Evolutionary conservation across 2,888 invertebrate genomes (phyloP), one percentile per base, ranked within the genome.

Genomic region (Augochlorella aurata): DNA sequence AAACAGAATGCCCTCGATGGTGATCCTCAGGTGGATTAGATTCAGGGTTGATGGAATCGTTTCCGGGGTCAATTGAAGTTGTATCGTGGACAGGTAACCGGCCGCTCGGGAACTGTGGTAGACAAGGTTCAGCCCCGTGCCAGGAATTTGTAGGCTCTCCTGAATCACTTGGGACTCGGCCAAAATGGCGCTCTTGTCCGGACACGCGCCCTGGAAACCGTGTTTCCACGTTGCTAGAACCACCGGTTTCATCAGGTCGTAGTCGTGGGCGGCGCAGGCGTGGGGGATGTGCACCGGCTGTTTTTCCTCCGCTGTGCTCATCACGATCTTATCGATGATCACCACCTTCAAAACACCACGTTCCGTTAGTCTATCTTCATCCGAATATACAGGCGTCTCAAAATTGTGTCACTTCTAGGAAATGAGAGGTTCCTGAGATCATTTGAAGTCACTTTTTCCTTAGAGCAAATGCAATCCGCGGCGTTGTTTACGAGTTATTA

Each of bases 101-200:
- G 98, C 97, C 0, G 98, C 98, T 89, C 99, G 95, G 0, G 98
- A 98, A 91, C 98, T 99, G 94, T 98, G 98, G 94, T 99, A 99
- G 0, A 99, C 98, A 58, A 99, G 95, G 94, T 98, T 98, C n/a
- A 99, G 94, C 2, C 98, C 98, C 0, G 99, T 98, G 45, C 98
- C 99, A 0, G 99, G 98, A 81, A 99, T 98, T 91, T 97, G 97
- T 14, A 99, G 95, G 88, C 98, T 98, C 94, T 99, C 99, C 94
- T 99, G 99, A 12, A 99, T 96, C 1, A 99, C 99, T 95, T 98
- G 98, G 2, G 98, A 98, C 92, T 98, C 98, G 0, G 97, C 97
- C 73, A 98, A 94, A 82, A 98, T 97, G 18, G 98, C 97, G 91
- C 97, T 98, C 91, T 97, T 97, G 90, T 98, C 98, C 0, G 98